A percentile compares a stretch with the other conserved stretches of the same genome.
These are phyloP conservation scores for Philaenus spumarius DNA, from an alignment of 1,140 invertebrate species.

Conservation along the genomic window DNA sequence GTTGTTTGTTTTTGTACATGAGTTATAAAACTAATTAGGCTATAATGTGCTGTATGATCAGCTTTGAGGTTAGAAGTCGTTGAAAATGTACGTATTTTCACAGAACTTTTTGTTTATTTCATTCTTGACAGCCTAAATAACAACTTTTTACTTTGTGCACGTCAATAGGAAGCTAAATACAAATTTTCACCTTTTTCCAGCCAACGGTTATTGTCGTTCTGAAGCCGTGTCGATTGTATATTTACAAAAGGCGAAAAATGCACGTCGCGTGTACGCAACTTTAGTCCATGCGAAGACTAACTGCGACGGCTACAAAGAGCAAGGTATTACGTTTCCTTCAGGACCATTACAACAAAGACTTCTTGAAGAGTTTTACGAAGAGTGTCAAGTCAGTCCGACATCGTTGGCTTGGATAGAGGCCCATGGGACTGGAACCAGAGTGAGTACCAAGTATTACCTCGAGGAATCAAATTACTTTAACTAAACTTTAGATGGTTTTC, in stretches of 20 bases:
- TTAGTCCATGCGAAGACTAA: slow-evolving; percentile 66
- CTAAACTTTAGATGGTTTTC: too few species aligned
- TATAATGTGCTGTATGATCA: too few species aligned
- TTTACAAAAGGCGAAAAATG: slow-evolving; percentile 72
- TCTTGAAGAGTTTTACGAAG: slow-evolving; percentile 78
- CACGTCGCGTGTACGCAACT: slow-evolving; percentile 67
- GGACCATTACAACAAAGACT: slow-evolving; percentile 72
- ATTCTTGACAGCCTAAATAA: too few species aligned
- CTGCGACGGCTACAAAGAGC: slow-evolving; percentile 82
- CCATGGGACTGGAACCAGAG: slow-evolving; percentile 68
- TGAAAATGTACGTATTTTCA: too few species aligned
- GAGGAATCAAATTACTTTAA: too few species aligned
- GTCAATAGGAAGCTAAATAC: too few species aligned
- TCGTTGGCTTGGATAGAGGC: slow-evolving; percentile 79
- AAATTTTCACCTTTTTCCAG: slow-evolving; percentile 34
- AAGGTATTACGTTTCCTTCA: slow-evolving; percentile 88
- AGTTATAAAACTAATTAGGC: too few species aligned
- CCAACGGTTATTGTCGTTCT: slow-evolving; percentile 67
- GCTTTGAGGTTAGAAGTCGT: too few species aligned
- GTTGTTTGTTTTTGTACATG: too few species aligned
- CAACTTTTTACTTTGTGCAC: too few species aligned
- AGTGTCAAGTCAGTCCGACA: slow-evolving; percentile 65
- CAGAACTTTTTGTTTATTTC: too few species aligned
- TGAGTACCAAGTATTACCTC: too few species aligned
- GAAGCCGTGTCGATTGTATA: slow-evolving; percentile 70